Conservation (phyloP, 2,797 vertebrate species). For the Artibeus jamaicensis region DNA sequence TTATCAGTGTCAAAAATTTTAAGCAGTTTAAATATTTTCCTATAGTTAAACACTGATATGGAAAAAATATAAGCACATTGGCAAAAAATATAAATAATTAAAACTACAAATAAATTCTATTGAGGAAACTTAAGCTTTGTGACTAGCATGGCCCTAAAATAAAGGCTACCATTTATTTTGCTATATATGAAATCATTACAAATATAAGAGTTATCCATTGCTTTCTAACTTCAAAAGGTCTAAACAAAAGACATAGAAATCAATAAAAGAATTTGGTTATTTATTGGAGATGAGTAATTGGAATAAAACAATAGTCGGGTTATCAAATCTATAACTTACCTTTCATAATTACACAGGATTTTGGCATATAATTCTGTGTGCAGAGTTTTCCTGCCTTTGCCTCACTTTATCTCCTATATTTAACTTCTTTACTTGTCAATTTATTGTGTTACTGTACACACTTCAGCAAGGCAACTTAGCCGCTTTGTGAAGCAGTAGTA, state of each 20-base stretch:
- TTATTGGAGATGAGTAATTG: constrained; percentile 23
- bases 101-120: constrained; percentile 37
- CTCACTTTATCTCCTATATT: background rate
- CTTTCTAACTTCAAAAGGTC: background rate
- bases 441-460: background rate
- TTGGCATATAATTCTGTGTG: background rate
- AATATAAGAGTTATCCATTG: background rate
- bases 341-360: constrained; percentile 24
- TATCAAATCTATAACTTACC: constrained; percentile 11
- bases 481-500: constrained; percentile 6
- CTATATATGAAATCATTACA: background rate
- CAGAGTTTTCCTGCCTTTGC: background rate
- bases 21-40: constrained; percentile 10
- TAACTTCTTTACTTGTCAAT: background rate
- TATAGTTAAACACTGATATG: constrained; percentile 11
- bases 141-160: background rate
- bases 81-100: constrained; percentile 1
- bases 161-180: constrained; percentile 21
- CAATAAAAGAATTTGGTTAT: background rate
- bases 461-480: background rate
- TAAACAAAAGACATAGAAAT: constrained; percentile 20
- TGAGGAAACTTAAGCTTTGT: constrained; percentile 3
- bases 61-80: background rate
- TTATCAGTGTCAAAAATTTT: background rate
- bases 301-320: background rate